Evolutionary conservation across 2,113 vertebrate species (phyloP), one percentile per base, ranked within the genome.

Genomic region (Bucco capensis): DNA sequence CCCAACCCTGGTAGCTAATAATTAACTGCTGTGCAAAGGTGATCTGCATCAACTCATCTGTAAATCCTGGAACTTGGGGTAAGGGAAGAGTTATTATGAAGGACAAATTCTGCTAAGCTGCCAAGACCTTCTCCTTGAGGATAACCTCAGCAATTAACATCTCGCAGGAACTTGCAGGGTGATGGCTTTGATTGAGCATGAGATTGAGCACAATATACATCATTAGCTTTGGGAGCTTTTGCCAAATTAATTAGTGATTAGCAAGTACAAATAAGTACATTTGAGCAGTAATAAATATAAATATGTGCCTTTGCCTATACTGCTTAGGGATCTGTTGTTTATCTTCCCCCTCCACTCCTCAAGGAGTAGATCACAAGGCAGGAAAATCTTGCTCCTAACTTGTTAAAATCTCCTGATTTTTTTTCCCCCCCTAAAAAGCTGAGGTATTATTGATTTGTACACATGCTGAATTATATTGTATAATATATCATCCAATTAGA

Each of bases 1-100:
- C n/a, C n/a, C n/a, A n/a, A n/a, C n/a, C n/a, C 94, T 42, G 33
- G 50, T 61, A 47, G 83, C 71, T 88, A 96, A 95, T 94, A 74
- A 92, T 95, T 93, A 96, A 90, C 73, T 69, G 73, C 86, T 42
- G 61, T 28, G 73, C 71, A 88, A 88, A 93, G 90, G 88, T 93
- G 90, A 94, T 79, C 74, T 28, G 58, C 71, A 93, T 93, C 83
- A 92, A 90, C 74, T 94, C 90, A 75, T 79, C 80, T 94, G 88
- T 86, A 96, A 96, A 88, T 89, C 88, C 88, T 93, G 73, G 44
- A 93, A 88, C 46, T 95, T 95, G 46, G 27, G 66, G 33, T 38
- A 60, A 65, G 65, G 47, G 23, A 80, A 67, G 62, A 84, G 74
- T 86, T 78, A 61, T 54, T 92, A 49, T 38, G 89, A 89, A 71